Conservation (phyloP, 2,113 vertebrate genomes). For the Oncorhynchus clarkii region DNA sequence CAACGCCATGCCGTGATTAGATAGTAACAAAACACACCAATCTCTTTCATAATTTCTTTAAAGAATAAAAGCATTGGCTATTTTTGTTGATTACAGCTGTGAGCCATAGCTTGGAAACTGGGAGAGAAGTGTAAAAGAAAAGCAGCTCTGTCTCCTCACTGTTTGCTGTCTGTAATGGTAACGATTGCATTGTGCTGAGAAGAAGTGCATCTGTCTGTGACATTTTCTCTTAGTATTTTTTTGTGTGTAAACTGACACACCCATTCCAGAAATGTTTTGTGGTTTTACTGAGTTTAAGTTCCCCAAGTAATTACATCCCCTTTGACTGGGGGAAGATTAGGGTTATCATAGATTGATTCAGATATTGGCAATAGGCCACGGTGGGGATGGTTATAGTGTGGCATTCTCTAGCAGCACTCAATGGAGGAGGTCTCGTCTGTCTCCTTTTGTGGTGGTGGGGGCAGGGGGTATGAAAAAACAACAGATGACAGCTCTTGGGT, state of each 20-base stretch:
- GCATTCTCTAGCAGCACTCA: constrained; percentile 49
- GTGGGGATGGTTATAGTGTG: constrained; percentile 47
- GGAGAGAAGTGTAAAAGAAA: constrained; percentile 9
- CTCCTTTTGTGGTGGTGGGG: constrained; percentile 48
- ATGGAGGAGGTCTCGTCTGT: constrained; percentile 43
- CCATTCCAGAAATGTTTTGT: constrained; percentile 69
- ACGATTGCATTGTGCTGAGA: constrained; percentile 41
- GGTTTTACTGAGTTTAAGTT: constrained; percentile 61
- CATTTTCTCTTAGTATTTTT: constrained; percentile 21
- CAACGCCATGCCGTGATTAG: too few species aligned
- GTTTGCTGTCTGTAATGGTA: constrained; percentile 41
- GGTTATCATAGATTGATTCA: constrained; percentile 56
- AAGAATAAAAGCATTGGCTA: too few species aligned
- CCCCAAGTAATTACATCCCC: constrained; percentile 62
- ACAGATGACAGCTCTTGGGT: constrained; percentile 55
- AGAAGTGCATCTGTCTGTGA: constrained; percentile 50
- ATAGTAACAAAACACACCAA: too few species aligned
- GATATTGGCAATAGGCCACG: constrained; percentile 51
- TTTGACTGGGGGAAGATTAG: constrained; percentile 51
- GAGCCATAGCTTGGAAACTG: constrained; percentile 4
- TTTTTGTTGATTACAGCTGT: background rate
- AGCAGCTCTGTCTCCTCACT: constrained; percentile 34
- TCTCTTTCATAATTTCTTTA: too few species aligned
- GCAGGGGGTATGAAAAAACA: constrained; percentile 52
- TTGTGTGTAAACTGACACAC: constrained; percentile 65